Evolutionary conservation across 2,888 invertebrate genomes (phyloP).

Genomic region (Coecobrya sp.): DNA sequence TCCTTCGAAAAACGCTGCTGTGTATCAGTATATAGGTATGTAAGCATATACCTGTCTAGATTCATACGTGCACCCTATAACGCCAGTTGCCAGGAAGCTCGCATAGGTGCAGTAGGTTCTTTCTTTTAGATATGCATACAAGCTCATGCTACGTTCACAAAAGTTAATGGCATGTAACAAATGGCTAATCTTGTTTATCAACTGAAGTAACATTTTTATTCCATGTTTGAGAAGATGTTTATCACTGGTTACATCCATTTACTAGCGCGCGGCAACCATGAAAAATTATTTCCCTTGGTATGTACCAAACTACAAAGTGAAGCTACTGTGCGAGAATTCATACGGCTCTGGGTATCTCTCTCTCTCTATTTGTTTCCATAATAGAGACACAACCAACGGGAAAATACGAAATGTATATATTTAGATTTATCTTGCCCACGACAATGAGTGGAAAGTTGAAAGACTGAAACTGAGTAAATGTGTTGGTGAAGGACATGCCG

Average conservation of each 20-base stretch:
- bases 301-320: slow-evolving; percentile 24
- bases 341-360: background rate
- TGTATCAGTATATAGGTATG: background rate
- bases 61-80: background rate
- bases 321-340: background rate
- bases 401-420: slow-evolving; percentile 33
- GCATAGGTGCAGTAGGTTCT: background rate
- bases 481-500: slow-evolving; percentile 27
- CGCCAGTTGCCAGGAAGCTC: background rate
- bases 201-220: slow-evolving; percentile 66
- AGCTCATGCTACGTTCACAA: slow-evolving; percentile 43
- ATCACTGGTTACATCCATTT: slow-evolving; percentile 58
- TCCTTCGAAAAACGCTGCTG: background rate
- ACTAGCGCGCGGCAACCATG: slow-evolving; percentile 51
- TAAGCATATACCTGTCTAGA: background rate
- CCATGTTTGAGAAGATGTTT: slow-evolving; percentile 56
- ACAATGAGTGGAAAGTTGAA: slow-evolving; percentile 10
- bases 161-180: slow-evolving; percentile 75
- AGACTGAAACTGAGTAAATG: background rate
- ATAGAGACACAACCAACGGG: slow-evolving; percentile 20
- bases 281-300: slow-evolving; percentile 51
- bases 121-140: background rate
- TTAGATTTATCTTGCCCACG: slow-evolving; percentile 27
- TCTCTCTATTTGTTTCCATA: slow-evolving; percentile 6
- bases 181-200: slow-evolving; percentile 74